These are phyloP conservation scores for Prionace glauca DNA, from an alignment of 2,797 vertebrate genomes.

Conservation along the genomic window DNA sequence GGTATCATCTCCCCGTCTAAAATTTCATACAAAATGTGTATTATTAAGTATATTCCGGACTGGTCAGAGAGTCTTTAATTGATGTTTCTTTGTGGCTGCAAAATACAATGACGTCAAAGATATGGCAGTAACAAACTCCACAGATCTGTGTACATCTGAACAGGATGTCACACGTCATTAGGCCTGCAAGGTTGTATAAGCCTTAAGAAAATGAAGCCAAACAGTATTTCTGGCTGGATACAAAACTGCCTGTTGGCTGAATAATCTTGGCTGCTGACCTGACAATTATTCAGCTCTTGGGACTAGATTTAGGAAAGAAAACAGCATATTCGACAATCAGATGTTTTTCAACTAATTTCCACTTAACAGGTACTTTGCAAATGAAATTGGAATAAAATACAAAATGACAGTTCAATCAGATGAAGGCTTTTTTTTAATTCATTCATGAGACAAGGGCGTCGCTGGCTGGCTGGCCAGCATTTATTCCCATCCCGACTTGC, in stretches of 20 bases:
- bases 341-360: slow-evolving; percentile 8
- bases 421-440: no score
- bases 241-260: slow-evolving; percentile 7
- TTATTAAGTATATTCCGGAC: neutral
- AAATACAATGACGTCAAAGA: neutral
- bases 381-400: neutral
- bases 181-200: slow-evolving; percentile 5
- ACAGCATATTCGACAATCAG: neutral
- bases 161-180: slow-evolving; percentile 29
- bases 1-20: neutral
- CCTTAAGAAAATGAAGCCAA: slow-evolving; percentile 23
- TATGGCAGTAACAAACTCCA: neutral
- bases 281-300: neutral
- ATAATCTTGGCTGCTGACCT: neutral
- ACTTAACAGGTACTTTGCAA: neutral
- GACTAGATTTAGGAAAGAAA: neutral
- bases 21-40: neutral
- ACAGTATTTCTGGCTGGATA: neutral
- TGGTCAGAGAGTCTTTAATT: neutral
- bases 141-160: neutral
- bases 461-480: no score
- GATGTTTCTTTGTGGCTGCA: neutral
- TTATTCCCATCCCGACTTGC: no score
- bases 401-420: neutral
- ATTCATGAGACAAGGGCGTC: no score